Evolutionary conservation across 2,888 invertebrate genomes (phyloP), one percentile per base, ranked within the genome.

Genomic region (Malthinus flaveolus): DNA sequence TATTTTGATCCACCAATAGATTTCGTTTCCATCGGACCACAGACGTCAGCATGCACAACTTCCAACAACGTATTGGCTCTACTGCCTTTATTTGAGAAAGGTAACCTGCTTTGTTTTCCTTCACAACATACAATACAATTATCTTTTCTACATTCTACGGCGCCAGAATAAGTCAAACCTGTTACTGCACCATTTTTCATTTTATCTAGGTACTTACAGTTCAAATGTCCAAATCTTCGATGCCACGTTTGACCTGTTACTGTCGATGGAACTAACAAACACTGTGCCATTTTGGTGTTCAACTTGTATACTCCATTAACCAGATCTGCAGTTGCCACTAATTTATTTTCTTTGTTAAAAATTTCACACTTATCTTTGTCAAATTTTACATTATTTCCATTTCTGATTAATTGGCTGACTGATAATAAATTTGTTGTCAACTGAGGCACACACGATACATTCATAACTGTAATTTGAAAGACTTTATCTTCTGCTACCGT

Each of bases 21-120:
- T 32, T 1, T 13, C 8, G 8, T 36, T 7, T 51, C 32, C 48
- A 48, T 48, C 1, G 48, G 48, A 9, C 71, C 58, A 67, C 68
- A 12, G 65, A 32, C 9, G 59, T 71, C 69, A n/a, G 65, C 52
- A 62, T 70, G 71, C 7, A 72, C 50, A 8, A 69, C 35, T 31
- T 68, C 60, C 7, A 71, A 60, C 57, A 39, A 55, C 61, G 52
- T 49, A 15, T n/a, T 56, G 31, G 65, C 67, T 46, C 64, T 64
- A 1, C 4, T 34, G 7, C 34, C 9, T 3, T 34, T 34, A 5
- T 34, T 1, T 2, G 1, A 2, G 6, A 34, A 34, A 34, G 34
- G 34, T 34, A 34, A 34, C 7, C 34, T 34, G 2, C 4, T 3
- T 34, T 34, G 34, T 10, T 34, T 34, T 3, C 34, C 34, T 34